Conservation (phyloP, 1,140 invertebrate species). For the Atta texana region DNA sequence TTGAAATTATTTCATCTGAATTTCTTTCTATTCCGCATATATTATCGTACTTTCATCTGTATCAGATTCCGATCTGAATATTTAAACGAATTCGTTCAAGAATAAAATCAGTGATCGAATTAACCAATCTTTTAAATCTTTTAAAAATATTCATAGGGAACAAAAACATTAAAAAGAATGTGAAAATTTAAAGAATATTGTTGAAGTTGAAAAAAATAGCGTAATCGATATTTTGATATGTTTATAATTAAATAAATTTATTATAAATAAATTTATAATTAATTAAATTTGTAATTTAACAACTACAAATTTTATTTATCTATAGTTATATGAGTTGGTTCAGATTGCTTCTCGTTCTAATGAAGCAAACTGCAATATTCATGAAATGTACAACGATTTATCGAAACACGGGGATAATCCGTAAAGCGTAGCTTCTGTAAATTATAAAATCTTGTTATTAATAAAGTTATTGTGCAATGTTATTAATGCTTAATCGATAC, state of each 20-base stretch:
- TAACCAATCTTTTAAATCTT: not conserved
- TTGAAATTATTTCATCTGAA: not conserved
- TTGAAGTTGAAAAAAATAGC: not conserved
- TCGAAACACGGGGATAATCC: no score
- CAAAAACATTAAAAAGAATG: not conserved
- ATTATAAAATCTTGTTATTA: not conserved
- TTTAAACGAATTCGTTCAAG: not conserved
- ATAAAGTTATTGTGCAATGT: not conserved
- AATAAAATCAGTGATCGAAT: not conserved
- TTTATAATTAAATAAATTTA: not conserved
- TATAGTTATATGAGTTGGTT: no score
- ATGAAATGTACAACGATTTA: no score
- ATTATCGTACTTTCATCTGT: not conserved
- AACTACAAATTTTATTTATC: not conserved
- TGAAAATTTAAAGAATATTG: not conserved
- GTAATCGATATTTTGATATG: not conserved
- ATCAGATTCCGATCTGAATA: not conserved
- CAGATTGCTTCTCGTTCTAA: no score
- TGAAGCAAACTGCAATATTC: no score
- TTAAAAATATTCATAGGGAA: not conserved
- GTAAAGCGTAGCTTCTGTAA: no score
- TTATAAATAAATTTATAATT: not conserved
- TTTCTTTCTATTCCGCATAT: not conserved
- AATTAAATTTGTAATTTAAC: not conserved
- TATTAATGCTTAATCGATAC: not conserved